These are phyloP conservation scores for Platycheirus albimanus DNA, from an alignment of 2,888 invertebrate genomes.

Conservation along the genomic window DNA sequence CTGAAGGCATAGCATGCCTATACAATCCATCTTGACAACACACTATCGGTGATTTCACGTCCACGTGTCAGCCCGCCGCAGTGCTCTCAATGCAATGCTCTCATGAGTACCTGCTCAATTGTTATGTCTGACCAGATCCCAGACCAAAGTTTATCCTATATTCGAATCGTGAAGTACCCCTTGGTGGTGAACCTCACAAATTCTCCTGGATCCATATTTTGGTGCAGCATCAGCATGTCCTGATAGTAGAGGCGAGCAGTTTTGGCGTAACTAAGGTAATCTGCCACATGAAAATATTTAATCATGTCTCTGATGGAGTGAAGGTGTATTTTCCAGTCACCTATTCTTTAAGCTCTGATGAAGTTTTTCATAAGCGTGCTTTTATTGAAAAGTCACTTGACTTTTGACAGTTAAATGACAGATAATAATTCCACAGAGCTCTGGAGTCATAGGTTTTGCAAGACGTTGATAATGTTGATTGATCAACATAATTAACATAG, in stretches of 20 bases:
- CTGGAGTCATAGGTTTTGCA: too few species aligned
- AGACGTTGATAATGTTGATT: too few species aligned
- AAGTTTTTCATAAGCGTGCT: background rate
- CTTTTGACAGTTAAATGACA: too few species aligned
- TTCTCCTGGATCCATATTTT: background rate
- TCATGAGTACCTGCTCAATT: too few species aligned
- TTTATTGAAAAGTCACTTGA: too few species aligned
- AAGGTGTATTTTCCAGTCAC: background rate
- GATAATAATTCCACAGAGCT: too few species aligned
- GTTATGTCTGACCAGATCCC: too few species aligned
- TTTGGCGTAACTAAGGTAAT: background rate
- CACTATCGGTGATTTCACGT: background rate
- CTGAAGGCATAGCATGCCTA: background rate
- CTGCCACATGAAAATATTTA: background rate
- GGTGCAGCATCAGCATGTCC: too few species aligned
- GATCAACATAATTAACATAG: too few species aligned
- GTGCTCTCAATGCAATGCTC: background rate
- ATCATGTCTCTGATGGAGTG: background rate
- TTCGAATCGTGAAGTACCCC: background rate
- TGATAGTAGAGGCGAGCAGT: background rate
- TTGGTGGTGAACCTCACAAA: background rate
- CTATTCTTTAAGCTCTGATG: background rate
- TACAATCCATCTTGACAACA: background rate
- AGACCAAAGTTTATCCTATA: background rate
- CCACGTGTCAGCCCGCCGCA: background rate